phyloP scores from a whole-genome alignment of 2,113 vertebrate species.

The Phylloscopus trochilus region DNA sequence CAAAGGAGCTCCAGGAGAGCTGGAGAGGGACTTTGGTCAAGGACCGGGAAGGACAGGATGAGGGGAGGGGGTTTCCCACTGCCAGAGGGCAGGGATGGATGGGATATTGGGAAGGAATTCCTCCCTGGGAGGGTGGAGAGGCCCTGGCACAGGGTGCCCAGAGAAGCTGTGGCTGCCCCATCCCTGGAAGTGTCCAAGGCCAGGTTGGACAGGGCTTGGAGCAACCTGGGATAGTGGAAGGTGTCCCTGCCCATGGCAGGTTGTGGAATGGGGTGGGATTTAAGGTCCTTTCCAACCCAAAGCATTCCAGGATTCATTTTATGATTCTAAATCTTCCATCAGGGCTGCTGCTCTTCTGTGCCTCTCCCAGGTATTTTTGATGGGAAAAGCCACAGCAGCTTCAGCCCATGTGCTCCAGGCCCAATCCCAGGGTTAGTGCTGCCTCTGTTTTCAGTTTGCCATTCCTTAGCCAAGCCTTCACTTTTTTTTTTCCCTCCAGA shows the following conservation, averaged over 20 bases:
- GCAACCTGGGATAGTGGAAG: fast-evolving
- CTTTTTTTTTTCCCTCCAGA: fast-evolving
- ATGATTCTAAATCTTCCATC: fast-evolving
- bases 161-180: neutral
- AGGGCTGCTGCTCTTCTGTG: neutral
- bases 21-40: neutral
- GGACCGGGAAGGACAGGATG: fast-evolving
- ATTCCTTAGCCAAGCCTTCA: neutral
- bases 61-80: neutral
- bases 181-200: neutral
- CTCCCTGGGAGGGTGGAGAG: fast-evolving
- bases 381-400: neutral
- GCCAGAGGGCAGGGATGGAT: fast-evolving
- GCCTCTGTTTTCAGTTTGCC: neutral
- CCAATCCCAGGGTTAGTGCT: neutral
- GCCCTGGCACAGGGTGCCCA: neutral
- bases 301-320: neutral
- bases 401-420: neutral
- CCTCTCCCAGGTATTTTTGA: neutral
- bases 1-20: neutral
- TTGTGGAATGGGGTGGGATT: neutral
- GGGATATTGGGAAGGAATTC: neutral
- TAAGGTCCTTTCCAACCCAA: neutral
- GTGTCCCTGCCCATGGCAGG: neutral
- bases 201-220: fast-evolving